These are phyloP conservation scores for Harpalus rufipes DNA, from an alignment of 2,888 invertebrate genomes.

Conservation along the genomic window DNA sequence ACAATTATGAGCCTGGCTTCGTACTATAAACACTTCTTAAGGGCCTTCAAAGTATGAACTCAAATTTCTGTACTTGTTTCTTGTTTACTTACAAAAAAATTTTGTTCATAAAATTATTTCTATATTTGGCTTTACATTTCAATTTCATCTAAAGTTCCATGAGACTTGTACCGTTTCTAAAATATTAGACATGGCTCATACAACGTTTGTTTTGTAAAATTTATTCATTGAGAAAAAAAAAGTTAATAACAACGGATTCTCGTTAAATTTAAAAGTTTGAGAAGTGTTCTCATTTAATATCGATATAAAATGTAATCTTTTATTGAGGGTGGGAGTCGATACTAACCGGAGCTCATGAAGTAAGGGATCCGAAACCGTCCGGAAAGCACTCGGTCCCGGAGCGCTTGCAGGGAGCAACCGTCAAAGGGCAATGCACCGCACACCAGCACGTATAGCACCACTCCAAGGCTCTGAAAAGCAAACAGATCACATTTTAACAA, in stretches of 20 bases:
- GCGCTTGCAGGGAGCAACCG: constrained; percentile 93
- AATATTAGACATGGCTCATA: too few relatives aligned
- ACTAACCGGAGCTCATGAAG: constrained; percentile 97
- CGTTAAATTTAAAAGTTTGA: constrained; percentile 31
- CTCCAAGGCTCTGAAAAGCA: constrained; percentile 91
- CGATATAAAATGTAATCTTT: constrained; percentile 33
- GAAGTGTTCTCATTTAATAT: constrained; percentile 24
- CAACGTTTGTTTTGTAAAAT: too few relatives aligned
- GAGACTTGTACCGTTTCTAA: too few relatives aligned
- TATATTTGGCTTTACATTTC: not conserved
- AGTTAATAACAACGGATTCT: constrained; percentile 2
- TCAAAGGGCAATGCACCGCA: constrained; percentile 98
- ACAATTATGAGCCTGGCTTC: too few relatives aligned
- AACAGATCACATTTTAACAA: constrained; percentile 32
- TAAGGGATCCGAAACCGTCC: constrained; percentile 98
- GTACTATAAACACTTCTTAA: too few relatives aligned
- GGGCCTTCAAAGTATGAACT: too few relatives aligned
- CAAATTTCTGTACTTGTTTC: too few relatives aligned
- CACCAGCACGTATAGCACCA: constrained; percentile 96
- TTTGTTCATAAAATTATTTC: not conserved
- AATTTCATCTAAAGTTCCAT: too few relatives aligned
- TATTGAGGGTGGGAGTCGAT: not conserved
- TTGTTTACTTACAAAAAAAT: too few relatives aligned
- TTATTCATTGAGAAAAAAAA: not conserved
- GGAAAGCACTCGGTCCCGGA: constrained; percentile 94